These are phyloP conservation scores for Pachypanchax playfairii DNA, from an alignment of 2,113 vertebrate genomes.

Conservation along the genomic window DNA sequence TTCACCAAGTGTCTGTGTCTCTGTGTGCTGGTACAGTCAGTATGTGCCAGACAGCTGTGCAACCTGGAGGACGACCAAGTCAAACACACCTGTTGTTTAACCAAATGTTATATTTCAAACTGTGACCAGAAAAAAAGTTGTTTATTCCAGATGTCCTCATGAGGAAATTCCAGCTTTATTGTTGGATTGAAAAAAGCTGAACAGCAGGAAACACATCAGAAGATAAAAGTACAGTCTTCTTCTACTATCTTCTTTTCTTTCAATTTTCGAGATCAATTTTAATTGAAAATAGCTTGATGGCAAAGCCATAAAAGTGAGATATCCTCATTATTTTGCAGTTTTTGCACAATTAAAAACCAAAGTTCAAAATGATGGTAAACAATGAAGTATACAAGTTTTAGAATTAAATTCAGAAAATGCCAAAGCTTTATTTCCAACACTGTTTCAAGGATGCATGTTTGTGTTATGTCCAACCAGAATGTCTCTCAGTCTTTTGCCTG, in stretches of 20 bases:
- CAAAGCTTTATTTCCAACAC: not conserved
- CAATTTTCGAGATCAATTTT: too few relatives aligned
- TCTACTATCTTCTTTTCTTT: too few relatives aligned
- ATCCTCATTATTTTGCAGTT: slow-evolving; percentile 5
- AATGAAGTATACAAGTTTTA: too few relatives aligned
- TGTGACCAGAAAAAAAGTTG: slow-evolving; percentile 4
- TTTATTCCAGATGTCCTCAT: slow-evolving; percentile 33
- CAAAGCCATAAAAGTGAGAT: slow-evolving; percentile 1
- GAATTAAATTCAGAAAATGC: slow-evolving; percentile 8
- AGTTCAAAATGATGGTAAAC: too few relatives aligned
- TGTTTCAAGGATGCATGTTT: slow-evolving; percentile 16
- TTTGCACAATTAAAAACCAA: not conserved
- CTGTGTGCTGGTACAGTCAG: slow-evolving; percentile 5
- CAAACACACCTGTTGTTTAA: slow-evolving; percentile 64
- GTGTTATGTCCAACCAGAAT: slow-evolving; percentile 16
- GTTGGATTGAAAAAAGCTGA: not conserved
- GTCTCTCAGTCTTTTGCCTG: slow-evolving; percentile 33
- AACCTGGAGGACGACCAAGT: slow-evolving; percentile 69
- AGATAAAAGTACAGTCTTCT: not conserved
- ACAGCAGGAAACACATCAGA: not conserved
- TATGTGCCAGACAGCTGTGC: slow-evolving; percentile 60
- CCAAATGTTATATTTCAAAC: slow-evolving; percentile 40
- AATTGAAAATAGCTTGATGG: not conserved
- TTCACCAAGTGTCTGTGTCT: slow-evolving; percentile 57
- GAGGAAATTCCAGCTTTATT: slow-evolving; percentile 29